phyloP scores from a whole-genome alignment of 2,888 invertebrate genomes.

The Patella depressa region DNA sequence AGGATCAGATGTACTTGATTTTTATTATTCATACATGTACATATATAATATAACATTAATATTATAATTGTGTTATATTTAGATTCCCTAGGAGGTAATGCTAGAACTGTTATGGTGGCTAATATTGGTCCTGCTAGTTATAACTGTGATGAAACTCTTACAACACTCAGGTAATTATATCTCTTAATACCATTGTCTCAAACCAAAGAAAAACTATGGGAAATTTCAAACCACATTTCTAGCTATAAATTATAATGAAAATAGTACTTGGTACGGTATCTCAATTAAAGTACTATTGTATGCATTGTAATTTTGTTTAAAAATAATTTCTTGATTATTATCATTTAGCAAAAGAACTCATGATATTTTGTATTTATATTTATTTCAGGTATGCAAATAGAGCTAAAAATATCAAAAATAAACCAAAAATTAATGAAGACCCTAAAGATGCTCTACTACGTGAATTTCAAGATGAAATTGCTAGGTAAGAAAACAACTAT shows the following conservation, averaged over 20 bases:
- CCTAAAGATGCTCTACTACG: constrained; percentile 97
- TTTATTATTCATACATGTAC: too few species aligned
- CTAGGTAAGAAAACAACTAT: constrained; percentile 73
- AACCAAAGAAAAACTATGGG: too few species aligned
- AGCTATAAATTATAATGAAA: too few species aligned
- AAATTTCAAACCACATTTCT: too few species aligned
- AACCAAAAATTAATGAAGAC: constrained; percentile 98
- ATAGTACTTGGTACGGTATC: too few species aligned
- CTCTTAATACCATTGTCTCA: too few species aligned
- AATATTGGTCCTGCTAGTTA: constrained; percentile 98
- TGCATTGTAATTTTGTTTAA: too few species aligned
- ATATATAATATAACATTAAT: too few species aligned
- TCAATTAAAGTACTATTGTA: background rate
- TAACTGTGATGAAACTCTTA: constrained; percentile 97
- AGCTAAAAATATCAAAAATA: constrained; percentile 98
- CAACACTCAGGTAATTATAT: constrained; percentile 81
- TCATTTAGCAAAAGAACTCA: background rate
- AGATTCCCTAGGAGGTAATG: constrained; percentile 98
- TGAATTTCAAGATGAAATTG: constrained; percentile 96
- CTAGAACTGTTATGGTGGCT: constrained; percentile 99
- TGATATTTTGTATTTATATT: background rate
- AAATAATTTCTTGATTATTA: too few species aligned
- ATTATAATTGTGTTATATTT: constrained; percentile 21
- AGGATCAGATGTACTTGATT: too few species aligned
- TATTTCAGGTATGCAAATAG: constrained; percentile 82